A percentile compares a stretch with the other conserved stretches of the same genome.
phyloP scores from a whole-genome alignment of 2,113 vertebrate genomes.

The Tor tambroides region DNA sequence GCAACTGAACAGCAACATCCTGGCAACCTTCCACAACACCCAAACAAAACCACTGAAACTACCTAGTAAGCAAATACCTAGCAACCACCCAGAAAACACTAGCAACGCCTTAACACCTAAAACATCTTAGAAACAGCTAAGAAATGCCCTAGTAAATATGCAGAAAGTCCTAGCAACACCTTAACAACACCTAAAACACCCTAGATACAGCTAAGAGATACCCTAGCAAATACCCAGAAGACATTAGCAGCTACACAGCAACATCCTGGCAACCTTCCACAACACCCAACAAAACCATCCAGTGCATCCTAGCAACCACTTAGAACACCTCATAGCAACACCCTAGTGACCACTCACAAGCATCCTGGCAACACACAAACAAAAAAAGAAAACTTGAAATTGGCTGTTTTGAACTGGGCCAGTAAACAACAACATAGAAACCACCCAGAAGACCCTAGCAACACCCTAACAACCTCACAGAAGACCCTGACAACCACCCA shows the following conservation, averaged over 20 bases:
- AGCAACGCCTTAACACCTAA: not conserved
- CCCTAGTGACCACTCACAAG: too few relatives aligned
- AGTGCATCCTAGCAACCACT: not conserved
- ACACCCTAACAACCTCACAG: not conserved
- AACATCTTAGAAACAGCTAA: not conserved
- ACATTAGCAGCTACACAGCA: not conserved
- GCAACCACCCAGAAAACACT: not conserved
- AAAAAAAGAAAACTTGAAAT: too few relatives aligned
- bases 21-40: not conserved
- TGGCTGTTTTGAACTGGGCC: not conserved
- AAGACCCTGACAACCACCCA: not conserved
- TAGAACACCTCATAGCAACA: not conserved
- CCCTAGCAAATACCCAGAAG: not conserved
- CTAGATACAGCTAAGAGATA: not conserved
- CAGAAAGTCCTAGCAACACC: not conserved
- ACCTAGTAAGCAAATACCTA: too few relatives aligned
- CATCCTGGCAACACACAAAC: too few relatives aligned
- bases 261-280: not conserved
- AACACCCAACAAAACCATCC: not conserved
- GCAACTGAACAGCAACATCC: not conserved
- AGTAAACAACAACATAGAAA: not conserved
- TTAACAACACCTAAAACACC: not conserved
- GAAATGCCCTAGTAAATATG: not conserved
- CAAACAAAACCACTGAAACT: not conserved
- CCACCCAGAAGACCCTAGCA: too few relatives aligned